These are phyloP conservation scores for Labeo calbasu DNA, from an alignment of 2,797 vertebrate genomes.

Conservation along the genomic window DNA sequence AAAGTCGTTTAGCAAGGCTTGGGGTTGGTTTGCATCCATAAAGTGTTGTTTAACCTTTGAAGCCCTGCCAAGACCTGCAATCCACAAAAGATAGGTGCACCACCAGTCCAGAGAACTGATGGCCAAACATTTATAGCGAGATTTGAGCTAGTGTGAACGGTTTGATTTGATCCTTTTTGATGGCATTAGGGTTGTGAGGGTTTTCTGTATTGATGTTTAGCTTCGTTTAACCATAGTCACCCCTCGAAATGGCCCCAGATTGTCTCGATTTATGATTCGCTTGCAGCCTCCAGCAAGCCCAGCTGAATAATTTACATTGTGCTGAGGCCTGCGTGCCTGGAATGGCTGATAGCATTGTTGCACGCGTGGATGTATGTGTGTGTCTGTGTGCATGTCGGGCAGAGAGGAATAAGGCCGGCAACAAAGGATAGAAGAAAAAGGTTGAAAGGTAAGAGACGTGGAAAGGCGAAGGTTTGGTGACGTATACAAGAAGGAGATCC, in stretches of 20 bases:
- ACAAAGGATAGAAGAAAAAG: conserved; percentile 9
- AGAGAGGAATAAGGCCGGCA: conserved; percentile 28
- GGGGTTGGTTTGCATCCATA: conserved; percentile 52
- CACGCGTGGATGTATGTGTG: conserved; percentile 21
- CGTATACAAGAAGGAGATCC: neutral
- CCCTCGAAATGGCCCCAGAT: conserved; percentile 78
- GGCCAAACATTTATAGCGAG: conserved; percentile 6
- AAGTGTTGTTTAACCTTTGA: conserved; percentile 57
- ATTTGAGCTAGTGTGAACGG: conserved; percentile 12
- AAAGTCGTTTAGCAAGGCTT: conserved; percentile 53
- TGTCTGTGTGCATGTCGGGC: conserved; percentile 8
- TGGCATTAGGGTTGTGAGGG: conserved; percentile 63
- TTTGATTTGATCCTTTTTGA: conserved; percentile 27
- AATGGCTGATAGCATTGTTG: conserved; percentile 69
- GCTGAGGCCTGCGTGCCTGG: conserved; percentile 79
- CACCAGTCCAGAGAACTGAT: neutral
- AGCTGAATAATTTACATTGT: conserved; percentile 86
- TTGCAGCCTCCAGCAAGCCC: conserved; percentile 76
- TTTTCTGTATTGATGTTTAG: conserved; percentile 72
- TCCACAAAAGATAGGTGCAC: conserved; percentile 19
- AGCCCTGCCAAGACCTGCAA: conserved; percentile 44
- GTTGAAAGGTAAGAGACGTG: neutral
- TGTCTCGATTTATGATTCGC: conserved; percentile 81
- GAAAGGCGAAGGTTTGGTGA: conserved; percentile 6
- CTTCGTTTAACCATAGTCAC: conserved; percentile 75